Evolutionary conservation across 2,888 invertebrate species (phyloP).

Genomic region (Dolomedes plantarius): DNA sequence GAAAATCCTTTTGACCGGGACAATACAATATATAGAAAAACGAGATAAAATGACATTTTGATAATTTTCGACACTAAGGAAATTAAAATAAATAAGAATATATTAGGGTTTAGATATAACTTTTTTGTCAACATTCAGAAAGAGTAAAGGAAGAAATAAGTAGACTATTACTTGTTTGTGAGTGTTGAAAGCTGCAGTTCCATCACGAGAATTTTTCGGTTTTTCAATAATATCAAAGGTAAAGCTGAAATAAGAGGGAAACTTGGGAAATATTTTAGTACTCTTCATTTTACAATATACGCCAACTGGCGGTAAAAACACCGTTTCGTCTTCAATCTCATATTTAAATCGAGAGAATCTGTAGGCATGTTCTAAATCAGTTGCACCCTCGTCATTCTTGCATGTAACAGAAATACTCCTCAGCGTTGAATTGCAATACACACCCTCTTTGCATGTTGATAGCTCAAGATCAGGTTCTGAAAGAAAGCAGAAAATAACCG

Average conservation of each 20-base stretch:
- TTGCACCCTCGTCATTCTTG: neutral
- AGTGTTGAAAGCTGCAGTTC: neutral
- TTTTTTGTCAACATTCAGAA: too few relatives aligned
- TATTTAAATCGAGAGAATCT: conserved; percentile 35
- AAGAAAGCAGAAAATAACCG: too few relatives aligned
- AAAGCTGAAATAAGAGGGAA: conserved; percentile 54
- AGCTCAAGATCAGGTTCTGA: conserved; percentile 31
- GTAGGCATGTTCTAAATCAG: neutral
- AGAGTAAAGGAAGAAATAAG: too few relatives aligned
- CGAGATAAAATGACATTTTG: too few relatives aligned
- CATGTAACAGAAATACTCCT: conserved; percentile 26
- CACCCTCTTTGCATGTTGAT: conserved; percentile 13
- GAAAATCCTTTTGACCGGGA: too few relatives aligned
- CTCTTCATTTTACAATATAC: conserved; percentile 19
- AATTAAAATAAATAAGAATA: too few relatives aligned
- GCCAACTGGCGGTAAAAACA: conserved; percentile 30
- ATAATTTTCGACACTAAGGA: too few relatives aligned
- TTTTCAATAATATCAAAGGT: conserved; percentile 22
- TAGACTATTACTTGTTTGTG: conserved; percentile 21
- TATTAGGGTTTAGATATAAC: too few relatives aligned
- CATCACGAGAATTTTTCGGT: neutral
- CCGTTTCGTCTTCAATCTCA: neutral
- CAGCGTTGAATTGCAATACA: conserved; percentile 12
- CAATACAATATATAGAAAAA: too few relatives aligned
- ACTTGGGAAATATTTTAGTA: conserved; percentile 4